phyloP scores from a whole-genome alignment of 2,113 vertebrate species.

The Labeo catla region DNA sequence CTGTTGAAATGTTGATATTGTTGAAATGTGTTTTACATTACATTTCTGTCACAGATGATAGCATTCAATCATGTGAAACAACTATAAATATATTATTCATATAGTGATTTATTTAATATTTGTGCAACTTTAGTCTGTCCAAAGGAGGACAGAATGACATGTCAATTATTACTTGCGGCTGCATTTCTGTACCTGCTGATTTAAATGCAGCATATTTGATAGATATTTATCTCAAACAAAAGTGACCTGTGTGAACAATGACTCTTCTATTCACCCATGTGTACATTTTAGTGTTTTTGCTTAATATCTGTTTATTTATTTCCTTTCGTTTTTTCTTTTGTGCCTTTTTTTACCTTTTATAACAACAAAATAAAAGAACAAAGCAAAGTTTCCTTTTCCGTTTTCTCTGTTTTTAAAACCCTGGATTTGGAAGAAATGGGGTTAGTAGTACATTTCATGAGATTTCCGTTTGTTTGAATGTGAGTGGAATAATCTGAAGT shows the following conservation, averaged over 20 bases:
- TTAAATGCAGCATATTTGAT: neutral
- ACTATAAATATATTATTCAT: neutral
- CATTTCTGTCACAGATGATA: neutral
- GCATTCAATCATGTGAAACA: neutral
- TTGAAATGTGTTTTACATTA: neutral
- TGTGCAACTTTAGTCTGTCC: neutral
- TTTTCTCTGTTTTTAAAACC: neutral
- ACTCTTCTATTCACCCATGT: neutral
- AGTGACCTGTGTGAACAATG: neutral
- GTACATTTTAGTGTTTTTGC: neutral
- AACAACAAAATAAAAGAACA: neutral
- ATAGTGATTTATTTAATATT: neutral
- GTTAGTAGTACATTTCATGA: neutral
- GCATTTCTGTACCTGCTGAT: neutral
- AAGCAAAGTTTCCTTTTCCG: neutral
- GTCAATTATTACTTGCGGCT: neutral
- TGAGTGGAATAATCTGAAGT: neutral
- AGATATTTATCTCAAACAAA: neutral
- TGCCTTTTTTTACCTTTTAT: neutral
- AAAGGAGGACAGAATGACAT: neutral
- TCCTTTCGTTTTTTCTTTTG: neutral
- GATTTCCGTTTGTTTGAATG: neutral
- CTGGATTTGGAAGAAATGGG: neutral
- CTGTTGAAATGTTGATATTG: neutral
- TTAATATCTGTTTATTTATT: neutral